Conservation (phyloP, 2,888 invertebrate species). For the Macropis europaea region DNA sequence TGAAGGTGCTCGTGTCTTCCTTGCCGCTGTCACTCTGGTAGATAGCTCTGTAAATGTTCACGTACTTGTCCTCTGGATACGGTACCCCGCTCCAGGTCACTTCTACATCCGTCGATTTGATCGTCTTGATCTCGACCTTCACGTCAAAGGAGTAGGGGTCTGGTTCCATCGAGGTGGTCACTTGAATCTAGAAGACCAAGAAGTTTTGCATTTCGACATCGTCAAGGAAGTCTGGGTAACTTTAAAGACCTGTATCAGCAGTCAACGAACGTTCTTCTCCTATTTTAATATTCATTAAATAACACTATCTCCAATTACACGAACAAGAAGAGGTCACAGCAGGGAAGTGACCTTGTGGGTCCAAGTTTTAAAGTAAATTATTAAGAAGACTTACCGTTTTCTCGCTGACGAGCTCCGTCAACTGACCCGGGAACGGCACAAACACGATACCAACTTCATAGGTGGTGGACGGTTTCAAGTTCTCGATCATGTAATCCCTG, state of each 20-base stretch:
- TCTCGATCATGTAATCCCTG: conserved; percentile 88
- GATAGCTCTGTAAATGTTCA: conserved; percentile 93
- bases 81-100: conserved; percentile 92
- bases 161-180: conserved; percentile 76
- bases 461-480: conserved; percentile 87
- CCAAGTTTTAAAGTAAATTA: too few relatives aligned
- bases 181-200: conserved; percentile 65
- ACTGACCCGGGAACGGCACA: conserved; percentile 90
- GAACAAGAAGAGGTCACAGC: too few relatives aligned
- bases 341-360: too few relatives aligned
- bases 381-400: conserved; percentile 82
- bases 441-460: conserved; percentile 93
- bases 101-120: conserved; percentile 89
- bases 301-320: too few relatives aligned
- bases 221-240: too few relatives aligned
- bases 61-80: conserved; percentile 93
- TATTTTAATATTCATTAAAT: too few relatives aligned
- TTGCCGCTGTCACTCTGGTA: conserved; percentile 88
- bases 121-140: conserved; percentile 86
- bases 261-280: too few relatives aligned
- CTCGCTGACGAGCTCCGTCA: conserved; percentile 88
- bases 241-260: not conserved
- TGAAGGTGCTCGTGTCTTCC: conserved; percentile 87
- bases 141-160: conserved; percentile 93
- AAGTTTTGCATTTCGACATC: too few relatives aligned